Conservation (phyloP, 2,797 vertebrate genomes). For the Staurois parvus region DNA sequence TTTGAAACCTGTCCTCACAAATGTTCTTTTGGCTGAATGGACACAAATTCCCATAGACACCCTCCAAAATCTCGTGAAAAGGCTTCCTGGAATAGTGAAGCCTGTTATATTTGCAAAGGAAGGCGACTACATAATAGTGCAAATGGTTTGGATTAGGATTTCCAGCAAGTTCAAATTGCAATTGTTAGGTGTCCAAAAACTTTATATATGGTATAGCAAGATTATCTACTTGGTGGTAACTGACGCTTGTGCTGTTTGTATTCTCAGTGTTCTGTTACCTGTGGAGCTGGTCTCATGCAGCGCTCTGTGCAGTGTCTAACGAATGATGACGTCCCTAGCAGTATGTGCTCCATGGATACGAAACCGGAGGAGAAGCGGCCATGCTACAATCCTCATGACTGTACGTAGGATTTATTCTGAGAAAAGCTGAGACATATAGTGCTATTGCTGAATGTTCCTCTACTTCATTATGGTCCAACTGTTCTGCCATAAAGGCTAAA, state of each 20-base stretch:
- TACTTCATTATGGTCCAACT: background rate
- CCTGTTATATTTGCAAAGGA: background rate
- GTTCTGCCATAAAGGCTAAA: background rate
- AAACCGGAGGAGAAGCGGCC: conserved; percentile 82
- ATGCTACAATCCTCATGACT: conserved; percentile 82
- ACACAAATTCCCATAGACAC: too few relatives aligned
- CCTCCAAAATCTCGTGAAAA: background rate
- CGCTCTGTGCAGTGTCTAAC: conserved; percentile 88
- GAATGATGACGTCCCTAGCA: conserved; percentile 78
- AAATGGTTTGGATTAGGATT: background rate
- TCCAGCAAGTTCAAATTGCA: background rate
- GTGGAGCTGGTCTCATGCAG: conserved; percentile 87
- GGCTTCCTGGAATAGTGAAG: background rate
- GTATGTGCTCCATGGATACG: conserved; percentile 75
- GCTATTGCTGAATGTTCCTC: background rate
- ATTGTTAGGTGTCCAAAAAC: background rate
- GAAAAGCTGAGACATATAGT: background rate
- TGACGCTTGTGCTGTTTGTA: conserved; percentile 11
- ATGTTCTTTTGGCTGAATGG: background rate
- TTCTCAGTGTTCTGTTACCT: conserved; percentile 87
- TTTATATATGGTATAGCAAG: background rate
- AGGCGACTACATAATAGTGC: background rate
- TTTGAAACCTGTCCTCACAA: too few relatives aligned
- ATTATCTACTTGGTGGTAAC: background rate
- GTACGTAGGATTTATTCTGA: conserved; percentile 76